These are phyloP conservation scores for Amphimallon solstitiale DNA, from an alignment of 2,888 invertebrate species.

Conservation along the genomic window DNA sequence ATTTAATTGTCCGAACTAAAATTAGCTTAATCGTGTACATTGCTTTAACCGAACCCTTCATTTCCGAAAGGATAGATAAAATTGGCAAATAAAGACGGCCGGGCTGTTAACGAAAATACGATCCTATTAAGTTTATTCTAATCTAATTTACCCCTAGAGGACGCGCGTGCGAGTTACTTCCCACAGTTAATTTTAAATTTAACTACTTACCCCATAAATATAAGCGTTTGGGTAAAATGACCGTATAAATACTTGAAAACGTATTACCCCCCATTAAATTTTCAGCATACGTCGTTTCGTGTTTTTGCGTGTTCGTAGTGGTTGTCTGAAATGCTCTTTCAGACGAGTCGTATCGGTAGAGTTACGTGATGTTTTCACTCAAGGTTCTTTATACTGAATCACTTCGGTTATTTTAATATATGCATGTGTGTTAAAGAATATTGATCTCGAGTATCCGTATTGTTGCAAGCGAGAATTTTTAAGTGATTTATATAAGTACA, in stretches of 20 bases:
- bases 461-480: too few species aligned
- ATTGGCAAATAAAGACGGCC: neutral
- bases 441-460: too few species aligned
- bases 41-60: too few species aligned
- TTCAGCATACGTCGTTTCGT: neutral
- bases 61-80: neutral
- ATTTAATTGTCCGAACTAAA: neutral
- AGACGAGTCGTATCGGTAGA: too few species aligned
- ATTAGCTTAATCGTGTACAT: neutral
- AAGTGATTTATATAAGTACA: too few species aligned
- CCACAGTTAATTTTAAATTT: conserved; percentile 13
- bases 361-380: too few species aligned
- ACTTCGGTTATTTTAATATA: neutral
- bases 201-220: neutral
- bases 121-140: neutral
- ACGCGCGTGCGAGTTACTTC: neutral
- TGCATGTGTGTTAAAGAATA: too few species aligned
- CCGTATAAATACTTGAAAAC: neutral
- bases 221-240: neutral
- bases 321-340: too few species aligned
- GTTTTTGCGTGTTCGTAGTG: neutral
- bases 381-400: too few species aligned
- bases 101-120: neutral
- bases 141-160: neutral
- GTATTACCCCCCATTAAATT: neutral